phyloP scores from a whole-genome alignment of 2,797 vertebrate species.

The Ataeniobius toweri region DNA sequence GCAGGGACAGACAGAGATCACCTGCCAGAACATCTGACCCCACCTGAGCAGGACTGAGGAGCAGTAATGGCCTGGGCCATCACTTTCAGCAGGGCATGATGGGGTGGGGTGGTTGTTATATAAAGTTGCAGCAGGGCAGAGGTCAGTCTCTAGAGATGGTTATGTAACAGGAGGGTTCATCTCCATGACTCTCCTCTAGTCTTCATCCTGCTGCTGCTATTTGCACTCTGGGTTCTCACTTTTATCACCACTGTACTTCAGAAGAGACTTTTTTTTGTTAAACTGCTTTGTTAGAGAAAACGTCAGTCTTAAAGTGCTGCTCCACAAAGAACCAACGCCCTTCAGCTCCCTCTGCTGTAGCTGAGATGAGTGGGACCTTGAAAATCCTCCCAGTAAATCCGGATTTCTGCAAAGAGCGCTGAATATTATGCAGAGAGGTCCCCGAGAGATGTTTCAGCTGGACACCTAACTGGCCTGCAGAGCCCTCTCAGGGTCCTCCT shows the following conservation, averaged over 20 bases:
- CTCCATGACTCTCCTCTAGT: constrained; percentile 50
- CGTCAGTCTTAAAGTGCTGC: constrained; percentile 31
- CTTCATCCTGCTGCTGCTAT: constrained; percentile 10
- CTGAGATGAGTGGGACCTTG: constrained; percentile 47
- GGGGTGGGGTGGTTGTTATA: constrained; percentile 28
- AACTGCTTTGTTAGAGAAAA: constrained; percentile 54
- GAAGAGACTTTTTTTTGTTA: background rate
- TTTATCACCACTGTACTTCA: constrained; percentile 16
- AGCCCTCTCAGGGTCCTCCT: constrained; percentile 54
- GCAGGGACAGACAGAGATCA: constrained; percentile 23
- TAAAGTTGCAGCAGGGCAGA: constrained; percentile 45
- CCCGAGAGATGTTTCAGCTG: constrained; percentile 29
- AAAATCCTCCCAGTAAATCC: constrained; percentile 57
- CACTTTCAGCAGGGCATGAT: constrained; percentile 14
- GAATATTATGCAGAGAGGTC: constrained; percentile 62
- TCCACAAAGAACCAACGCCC: constrained; percentile 32
- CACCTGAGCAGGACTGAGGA: constrained; percentile 33
- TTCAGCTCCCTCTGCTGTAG: constrained; percentile 41
- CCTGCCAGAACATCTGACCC: constrained; percentile 23
- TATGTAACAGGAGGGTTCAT: constrained; percentile 54
- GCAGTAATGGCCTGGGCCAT: constrained; percentile 25
- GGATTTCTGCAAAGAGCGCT: constrained; percentile 59
- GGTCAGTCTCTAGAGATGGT: constrained; percentile 53
- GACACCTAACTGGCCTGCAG: constrained; percentile 31
- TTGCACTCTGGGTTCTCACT: background rate